These are phyloP conservation scores for Lagopus muta DNA, from an alignment of 2,113 vertebrate species.

Conservation along the genomic window DNA sequence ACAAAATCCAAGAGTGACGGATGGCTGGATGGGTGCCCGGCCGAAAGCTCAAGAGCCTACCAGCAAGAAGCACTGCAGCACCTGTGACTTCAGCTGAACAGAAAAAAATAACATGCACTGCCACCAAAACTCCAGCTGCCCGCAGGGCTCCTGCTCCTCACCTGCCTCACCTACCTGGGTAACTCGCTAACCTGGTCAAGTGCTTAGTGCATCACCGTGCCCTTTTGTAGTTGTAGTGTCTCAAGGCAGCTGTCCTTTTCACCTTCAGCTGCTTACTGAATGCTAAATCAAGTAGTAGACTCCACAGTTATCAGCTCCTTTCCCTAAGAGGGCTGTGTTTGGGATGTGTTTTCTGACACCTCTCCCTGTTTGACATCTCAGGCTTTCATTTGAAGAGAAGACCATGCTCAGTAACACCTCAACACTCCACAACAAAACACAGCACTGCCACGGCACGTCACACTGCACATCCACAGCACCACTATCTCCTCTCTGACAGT, in stretches of 20 bases:
- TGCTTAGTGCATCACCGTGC: neutral
- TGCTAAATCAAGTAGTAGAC: neutral
- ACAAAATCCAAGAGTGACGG: constrained; percentile 25
- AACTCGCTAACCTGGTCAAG: neutral
- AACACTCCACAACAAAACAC: neutral
- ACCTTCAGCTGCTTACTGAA: neutral
- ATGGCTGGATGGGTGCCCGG: neutral
- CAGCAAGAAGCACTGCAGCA: neutral
- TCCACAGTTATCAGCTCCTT: constrained; percentile 18
- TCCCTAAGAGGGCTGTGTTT: neutral
- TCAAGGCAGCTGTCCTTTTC: neutral
- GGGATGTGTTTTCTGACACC: neutral
- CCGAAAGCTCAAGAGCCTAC: neutral
- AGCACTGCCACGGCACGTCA: fast-evolving
- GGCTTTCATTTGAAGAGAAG: neutral
- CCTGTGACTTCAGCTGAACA: neutral
- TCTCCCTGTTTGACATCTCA: neutral
- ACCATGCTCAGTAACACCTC: neutral
- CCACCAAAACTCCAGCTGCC: neutral
- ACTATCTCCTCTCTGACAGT: neutral
- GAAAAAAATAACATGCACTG: neutral
- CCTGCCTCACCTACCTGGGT: neutral
- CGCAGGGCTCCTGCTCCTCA: neutral
- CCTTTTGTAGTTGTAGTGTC: neutral
- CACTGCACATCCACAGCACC: neutral